phyloP scores from a whole-genome alignment of 2,888 invertebrate species.

The Ptilodon capucinus region DNA sequence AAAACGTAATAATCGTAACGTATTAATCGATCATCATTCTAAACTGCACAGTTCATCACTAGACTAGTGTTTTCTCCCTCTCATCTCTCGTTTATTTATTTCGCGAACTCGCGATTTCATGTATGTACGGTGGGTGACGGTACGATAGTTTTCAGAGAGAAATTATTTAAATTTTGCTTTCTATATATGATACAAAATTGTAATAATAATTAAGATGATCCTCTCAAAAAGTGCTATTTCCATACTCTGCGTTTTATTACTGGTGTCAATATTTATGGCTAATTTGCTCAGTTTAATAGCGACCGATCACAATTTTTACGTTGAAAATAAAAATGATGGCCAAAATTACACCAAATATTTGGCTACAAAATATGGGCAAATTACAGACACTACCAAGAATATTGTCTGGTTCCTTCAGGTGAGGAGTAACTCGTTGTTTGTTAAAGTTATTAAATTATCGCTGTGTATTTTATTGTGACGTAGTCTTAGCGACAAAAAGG shows the following conservation, averaged over 20 bases:
- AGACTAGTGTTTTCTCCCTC: too few relatives aligned
- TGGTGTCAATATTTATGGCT: constrained; percentile 86
- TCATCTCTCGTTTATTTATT: not conserved
- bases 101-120: not conserved
- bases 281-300: constrained; percentile 86
- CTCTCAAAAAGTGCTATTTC: constrained; percentile 84
- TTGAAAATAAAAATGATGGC: constrained; percentile 56
- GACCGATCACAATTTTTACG: constrained; percentile 78
- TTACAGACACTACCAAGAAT: constrained; percentile 81
- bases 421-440: constrained; percentile 29
- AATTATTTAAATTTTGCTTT: not conserved
- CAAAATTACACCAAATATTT: constrained; percentile 59
- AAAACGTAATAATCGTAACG: too few relatives aligned
- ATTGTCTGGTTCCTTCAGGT: constrained; percentile 92
- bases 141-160: not conserved
- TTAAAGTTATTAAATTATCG: not conserved
- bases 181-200: not conserved
- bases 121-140: not conserved
- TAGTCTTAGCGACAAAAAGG: constrained; percentile 25
- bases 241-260: constrained; percentile 83
- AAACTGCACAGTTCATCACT: too few relatives aligned
- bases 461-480: constrained; percentile 20
- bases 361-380: constrained; percentile 63
- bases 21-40: constrained; percentile 6
- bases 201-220: constrained; percentile 72